These are phyloP conservation scores for Camelus dromedarius DNA, from an alignment of 2,113 vertebrate genomes.

Conservation along the genomic window DNA sequence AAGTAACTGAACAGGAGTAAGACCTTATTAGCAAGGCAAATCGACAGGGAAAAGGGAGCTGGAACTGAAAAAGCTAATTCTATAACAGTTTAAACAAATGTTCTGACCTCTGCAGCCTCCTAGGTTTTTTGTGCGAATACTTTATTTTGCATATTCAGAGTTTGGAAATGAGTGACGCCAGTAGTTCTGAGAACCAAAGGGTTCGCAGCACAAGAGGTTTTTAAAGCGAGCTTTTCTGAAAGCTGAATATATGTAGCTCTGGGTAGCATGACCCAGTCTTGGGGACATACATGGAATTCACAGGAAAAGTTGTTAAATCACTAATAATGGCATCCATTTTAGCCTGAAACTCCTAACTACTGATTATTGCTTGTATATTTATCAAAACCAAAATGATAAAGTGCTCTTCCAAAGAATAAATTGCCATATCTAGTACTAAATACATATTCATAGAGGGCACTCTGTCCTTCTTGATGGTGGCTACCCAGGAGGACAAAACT, in stretches of 20 bases:
- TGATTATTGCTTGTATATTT: slow-evolving; percentile 71
- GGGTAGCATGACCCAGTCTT: slow-evolving; percentile 56
- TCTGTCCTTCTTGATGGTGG: neutral
- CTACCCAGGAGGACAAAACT: neutral
- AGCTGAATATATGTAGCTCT: slow-evolving; percentile 8
- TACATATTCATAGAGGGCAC: slow-evolving; percentile 67
- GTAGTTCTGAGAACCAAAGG: slow-evolving; percentile 70
- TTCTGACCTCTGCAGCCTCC: slow-evolving; percentile 38
- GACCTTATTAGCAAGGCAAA: slow-evolving; percentile 64
- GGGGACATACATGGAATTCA: slow-evolving; percentile 63
- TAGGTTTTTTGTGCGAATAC: slow-evolving; percentile 3
- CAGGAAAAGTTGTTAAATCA: slow-evolving; percentile 72
- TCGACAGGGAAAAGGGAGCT: slow-evolving; percentile 21
- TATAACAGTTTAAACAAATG: slow-evolving; percentile 69
- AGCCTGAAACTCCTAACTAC: slow-evolving; percentile 65
- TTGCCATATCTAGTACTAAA: slow-evolving; percentile 18
- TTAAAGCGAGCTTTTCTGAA: slow-evolving; percentile 67
- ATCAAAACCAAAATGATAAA: slow-evolving; percentile 70
- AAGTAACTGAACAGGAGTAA: neutral
- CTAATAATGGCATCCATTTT: slow-evolving; percentile 69
- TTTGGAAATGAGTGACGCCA: slow-evolving; percentile 73
- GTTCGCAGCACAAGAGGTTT: neutral
- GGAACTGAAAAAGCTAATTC: slow-evolving; percentile 46
- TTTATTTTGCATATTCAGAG: slow-evolving; percentile 62
- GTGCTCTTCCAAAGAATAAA: slow-evolving; percentile 80